Evolutionary conservation across 2,888 invertebrate species (phyloP), one percentile per base, ranked within the genome.

Genomic region (Lymantria dispar): DNA sequence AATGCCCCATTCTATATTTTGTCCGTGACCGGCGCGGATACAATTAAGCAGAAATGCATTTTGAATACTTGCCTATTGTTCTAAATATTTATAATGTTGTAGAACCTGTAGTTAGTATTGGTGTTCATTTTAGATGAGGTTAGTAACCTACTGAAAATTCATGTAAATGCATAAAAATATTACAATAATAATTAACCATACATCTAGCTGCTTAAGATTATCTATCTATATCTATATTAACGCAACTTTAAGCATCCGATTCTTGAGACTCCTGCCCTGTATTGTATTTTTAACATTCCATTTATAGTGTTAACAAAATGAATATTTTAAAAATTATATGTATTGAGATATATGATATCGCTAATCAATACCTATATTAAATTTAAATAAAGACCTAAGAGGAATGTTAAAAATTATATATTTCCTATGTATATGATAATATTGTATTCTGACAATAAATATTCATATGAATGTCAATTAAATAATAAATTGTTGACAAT

Each of bases 401-500:
- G 58, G 60, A 70, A 67, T 64, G 64, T 68, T 67, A 62, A 68
- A 68, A 65, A 64, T 62, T 41, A 50, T 54, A 46, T 50, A 53
- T 50, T 56, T 54, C 58, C 48, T 58, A 49, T 55, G 50, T 46
- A 56, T 49, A 53, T 58, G 54, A 56, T 62, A 52, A 64, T 59
- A 15, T 69, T 66, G 58, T 70, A 70, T 65, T 66, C 77, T 74
- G 85, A 86, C 85, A 86, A 86, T 86, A 86, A 85, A 72, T 81
- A 81, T 78, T 67, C 64, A 74, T 72, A 74, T 69, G 65, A 79
- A 70, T 72, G 82, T 83, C 81, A 87, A 81, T 87, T 86, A 83
- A 78, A 10, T 9, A 40, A 78, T 74, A 74, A 78, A 79, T 54
- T 83, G 78, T 85, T 83, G 70, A 78, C 64, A 64, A 62, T 57